Percentiles rank a stretch among this genome's conserved stretches.
phyloP scores from a whole-genome alignment of 1,140 invertebrate species.

The Leptinotarsa texana region DNA sequence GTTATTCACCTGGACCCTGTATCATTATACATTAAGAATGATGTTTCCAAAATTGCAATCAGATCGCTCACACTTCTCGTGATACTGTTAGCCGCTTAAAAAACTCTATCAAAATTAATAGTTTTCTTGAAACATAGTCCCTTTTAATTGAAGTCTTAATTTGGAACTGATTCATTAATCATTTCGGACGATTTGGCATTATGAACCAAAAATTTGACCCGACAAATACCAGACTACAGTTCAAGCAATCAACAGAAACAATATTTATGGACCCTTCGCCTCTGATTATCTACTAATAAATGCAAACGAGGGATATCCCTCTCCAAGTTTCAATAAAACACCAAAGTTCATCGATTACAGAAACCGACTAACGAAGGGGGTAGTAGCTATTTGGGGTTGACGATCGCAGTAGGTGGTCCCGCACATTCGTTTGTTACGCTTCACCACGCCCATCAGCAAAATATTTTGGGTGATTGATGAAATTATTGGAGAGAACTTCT shows the following conservation, averaged over 20 bases:
- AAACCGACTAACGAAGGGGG: constrained; percentile 1
- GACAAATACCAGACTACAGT: not conserved
- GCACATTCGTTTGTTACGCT: constrained; percentile 1
- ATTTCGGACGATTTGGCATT: not conserved
- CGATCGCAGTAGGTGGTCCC: constrained; percentile 1
- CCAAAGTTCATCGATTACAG: not conserved
- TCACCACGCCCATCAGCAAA: constrained; percentile 1
- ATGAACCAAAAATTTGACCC: not conserved
- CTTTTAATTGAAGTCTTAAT: not conserved
- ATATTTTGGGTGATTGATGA: constrained; percentile 1
- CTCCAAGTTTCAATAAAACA: not conserved
- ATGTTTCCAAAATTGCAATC: no score
- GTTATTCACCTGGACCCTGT: no score
- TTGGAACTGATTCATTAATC: not conserved
- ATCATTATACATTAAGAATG: no score
- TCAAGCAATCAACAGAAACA: not conserved
- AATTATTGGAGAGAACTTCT: not conserved
- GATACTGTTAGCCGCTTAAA: no score
- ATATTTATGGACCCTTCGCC: not conserved
- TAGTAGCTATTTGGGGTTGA: constrained; percentile 1
- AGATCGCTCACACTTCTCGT: no score
- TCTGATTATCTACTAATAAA: constrained; percentile 4
- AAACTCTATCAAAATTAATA: no score
- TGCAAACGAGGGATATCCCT: constrained; percentile 1
- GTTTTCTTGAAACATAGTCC: no score